phyloP scores from a whole-genome alignment of 2,888 invertebrate species.

The Psococerastis gibbosa region DNA sequence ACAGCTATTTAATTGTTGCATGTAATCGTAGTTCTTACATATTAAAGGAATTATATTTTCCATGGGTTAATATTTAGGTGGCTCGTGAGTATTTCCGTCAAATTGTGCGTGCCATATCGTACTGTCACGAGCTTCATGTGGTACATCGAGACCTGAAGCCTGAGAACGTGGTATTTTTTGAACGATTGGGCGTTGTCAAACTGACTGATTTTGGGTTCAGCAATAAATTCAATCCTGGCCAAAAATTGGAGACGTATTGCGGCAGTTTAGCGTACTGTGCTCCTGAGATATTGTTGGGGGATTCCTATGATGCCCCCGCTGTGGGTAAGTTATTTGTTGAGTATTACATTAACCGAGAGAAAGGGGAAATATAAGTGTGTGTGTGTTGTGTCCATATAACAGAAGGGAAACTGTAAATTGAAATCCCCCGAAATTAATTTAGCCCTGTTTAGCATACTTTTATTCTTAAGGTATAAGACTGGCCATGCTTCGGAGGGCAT shows the following conservation, averaged over 20 bases:
- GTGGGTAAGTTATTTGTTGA: constrained; percentile 59
- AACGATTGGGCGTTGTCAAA: constrained; percentile 90
- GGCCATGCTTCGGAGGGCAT: too few relatives aligned
- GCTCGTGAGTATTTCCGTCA: constrained; percentile 88
- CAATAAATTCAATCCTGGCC: constrained; percentile 90
- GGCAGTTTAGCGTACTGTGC: constrained; percentile 98
- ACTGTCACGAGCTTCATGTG: constrained; percentile 86
- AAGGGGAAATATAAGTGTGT: too few relatives aligned
- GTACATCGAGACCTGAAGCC: constrained; percentile 92
- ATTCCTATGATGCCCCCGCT: constrained; percentile 96
- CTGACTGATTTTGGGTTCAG: constrained; percentile 97
- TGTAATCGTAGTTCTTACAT: neutral
- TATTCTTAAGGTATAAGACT: too few relatives aligned
- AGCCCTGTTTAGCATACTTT: neutral
- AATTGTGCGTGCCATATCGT: constrained; percentile 93
- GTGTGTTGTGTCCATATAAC: too few relatives aligned
- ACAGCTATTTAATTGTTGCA: constrained; percentile 6
- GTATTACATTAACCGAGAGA: too few relatives aligned
- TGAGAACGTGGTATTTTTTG: constrained; percentile 98
- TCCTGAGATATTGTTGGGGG: constrained; percentile 94
- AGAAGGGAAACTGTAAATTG: too few relatives aligned
- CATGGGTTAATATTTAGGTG: constrained; percentile 31
- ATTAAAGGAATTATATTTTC: too few relatives aligned
- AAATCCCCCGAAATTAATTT: constrained; percentile 4
- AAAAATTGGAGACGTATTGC: constrained; percentile 93